phyloP scores from a whole-genome alignment of 2,888 invertebrate genomes.

The Drosophila putrida region DNA sequence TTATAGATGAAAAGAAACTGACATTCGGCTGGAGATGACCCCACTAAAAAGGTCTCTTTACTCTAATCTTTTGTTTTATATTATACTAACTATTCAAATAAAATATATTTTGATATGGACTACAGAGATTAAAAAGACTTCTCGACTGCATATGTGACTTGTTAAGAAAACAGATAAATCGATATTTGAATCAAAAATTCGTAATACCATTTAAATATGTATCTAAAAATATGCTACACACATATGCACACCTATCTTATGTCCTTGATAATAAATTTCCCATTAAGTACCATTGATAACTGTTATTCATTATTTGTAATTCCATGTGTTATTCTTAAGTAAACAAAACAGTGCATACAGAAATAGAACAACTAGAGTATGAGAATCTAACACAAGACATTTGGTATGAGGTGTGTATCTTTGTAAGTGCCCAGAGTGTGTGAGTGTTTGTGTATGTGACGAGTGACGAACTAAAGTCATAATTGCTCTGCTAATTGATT shows the following conservation, averaged over 20 bases:
- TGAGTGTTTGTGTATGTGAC: conserved; percentile 2
- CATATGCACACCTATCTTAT: conserved; percentile 5
- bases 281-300: conserved; percentile 23
- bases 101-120: not conserved
- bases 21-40: not conserved
- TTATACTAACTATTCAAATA: not conserved
- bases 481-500: conserved; percentile 47
- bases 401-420: not conserved
- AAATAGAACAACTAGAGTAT: conserved; percentile 28
- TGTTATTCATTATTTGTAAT: conserved; percentile 39
- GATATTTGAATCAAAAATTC: conserved; percentile 28
- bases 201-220: conserved; percentile 9
- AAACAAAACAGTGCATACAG: conserved; percentile 27
- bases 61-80: not conserved
- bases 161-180: conserved; percentile 32
- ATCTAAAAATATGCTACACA: conserved; percentile 6
- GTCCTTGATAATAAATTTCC: conserved; percentile 31
- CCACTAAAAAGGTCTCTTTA: not conserved
- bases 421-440: not conserved
- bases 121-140: not conserved
- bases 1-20: not conserved
- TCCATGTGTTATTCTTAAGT: conserved; percentile 19
- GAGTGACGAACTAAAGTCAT: conserved; percentile 16
- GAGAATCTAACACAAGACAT: not conserved
- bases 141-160: too few relatives aligned